Conservation (phyloP, 2,888 invertebrate species). For the Pterostichus madidus region DNA sequence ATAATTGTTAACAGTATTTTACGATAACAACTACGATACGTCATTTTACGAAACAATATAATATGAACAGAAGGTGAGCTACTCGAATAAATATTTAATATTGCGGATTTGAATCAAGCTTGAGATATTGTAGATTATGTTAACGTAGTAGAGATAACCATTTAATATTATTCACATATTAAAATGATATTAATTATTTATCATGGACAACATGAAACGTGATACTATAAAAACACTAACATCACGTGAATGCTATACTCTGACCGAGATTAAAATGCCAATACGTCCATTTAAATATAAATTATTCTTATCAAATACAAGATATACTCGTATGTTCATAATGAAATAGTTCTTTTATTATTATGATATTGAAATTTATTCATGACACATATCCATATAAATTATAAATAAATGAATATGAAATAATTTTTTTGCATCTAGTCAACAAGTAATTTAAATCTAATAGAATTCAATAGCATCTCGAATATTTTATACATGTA, state of each 20-base stretch:
- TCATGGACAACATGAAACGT: neutral
- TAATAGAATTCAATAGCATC: too few species aligned
- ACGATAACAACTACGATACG: too few species aligned
- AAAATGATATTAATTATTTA: constrained; percentile 18
- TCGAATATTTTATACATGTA: too few species aligned
- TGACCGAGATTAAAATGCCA: constrained; percentile 30
- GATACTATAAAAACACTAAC: neutral
- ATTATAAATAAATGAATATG: constrained; percentile 1
- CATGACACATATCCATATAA: constrained; percentile 9
- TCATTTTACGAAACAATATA: too few species aligned
- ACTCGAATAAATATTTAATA: too few species aligned
- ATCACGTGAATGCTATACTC: neutral
- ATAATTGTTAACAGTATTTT: too few species aligned
- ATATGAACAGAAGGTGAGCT: too few species aligned
- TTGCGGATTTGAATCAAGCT: too few species aligned
- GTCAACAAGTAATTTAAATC: constrained; percentile 1
- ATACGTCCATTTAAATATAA: constrained; percentile 20
- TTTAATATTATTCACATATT: neutral
- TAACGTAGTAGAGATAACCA: too few species aligned
- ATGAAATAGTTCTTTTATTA: constrained; percentile 16
- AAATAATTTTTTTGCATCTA: neutral
- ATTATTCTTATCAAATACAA: constrained; percentile 11
- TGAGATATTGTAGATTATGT: too few species aligned
- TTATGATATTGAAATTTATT: constrained; percentile 13
- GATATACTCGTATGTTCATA: neutral